Evolutionary conservation across 23 tunicate genomes (phyloP).

Genomic region (Halocynthia aurantium): DNA sequence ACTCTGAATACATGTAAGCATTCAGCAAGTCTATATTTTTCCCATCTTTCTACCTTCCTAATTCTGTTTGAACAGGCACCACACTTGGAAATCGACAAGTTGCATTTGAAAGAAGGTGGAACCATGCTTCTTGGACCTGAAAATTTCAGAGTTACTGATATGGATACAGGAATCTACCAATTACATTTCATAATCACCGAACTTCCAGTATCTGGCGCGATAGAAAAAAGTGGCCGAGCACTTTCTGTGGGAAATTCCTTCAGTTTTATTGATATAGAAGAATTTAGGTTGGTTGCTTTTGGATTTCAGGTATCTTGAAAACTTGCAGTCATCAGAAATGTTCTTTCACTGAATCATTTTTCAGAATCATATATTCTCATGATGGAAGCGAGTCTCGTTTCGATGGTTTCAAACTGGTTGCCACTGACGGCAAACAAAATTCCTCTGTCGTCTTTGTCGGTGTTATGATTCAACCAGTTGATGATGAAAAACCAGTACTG

Average conservation of each 20-base stretch:
- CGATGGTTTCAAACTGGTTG: slow-evolving; percentile 47
- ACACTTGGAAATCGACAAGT: slow-evolving; percentile 21
- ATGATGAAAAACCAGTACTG: slow-evolving; percentile 66
- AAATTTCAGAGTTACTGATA: slow-evolving; percentile 26
- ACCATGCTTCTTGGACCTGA: slow-evolving; percentile 30
- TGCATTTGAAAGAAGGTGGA: slow-evolving; percentile 62
- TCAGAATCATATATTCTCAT: slow-evolving; percentile 69
- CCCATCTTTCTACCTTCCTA: not conserved
- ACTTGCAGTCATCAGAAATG: not conserved
- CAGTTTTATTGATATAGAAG: slow-evolving; percentile 32
- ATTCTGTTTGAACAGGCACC: slow-evolving; percentile 35
- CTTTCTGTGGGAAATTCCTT: slow-evolving; percentile 42
- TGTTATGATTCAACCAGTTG: slow-evolving; percentile 48
- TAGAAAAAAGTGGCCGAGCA: slow-evolving; percentile 4
- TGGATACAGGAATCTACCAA: slow-evolving; percentile 31
- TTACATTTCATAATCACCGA: slow-evolving; percentile 23
- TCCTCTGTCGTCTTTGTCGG: slow-evolving; percentile 24
- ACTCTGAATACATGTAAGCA: not conserved
- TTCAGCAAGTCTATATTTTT: not conserved
- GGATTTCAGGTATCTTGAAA: not conserved
- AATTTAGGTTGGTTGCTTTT: slow-evolving; percentile 29
- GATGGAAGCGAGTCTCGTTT: slow-evolving; percentile 54
- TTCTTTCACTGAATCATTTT: not conserved
- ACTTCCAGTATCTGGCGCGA: slow-evolving; percentile 39
- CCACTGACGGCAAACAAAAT: slow-evolving; percentile 75